phyloP scores from a whole-genome alignment of 2,113 vertebrate species.

The Psilopogon haemacephalus region DNA sequence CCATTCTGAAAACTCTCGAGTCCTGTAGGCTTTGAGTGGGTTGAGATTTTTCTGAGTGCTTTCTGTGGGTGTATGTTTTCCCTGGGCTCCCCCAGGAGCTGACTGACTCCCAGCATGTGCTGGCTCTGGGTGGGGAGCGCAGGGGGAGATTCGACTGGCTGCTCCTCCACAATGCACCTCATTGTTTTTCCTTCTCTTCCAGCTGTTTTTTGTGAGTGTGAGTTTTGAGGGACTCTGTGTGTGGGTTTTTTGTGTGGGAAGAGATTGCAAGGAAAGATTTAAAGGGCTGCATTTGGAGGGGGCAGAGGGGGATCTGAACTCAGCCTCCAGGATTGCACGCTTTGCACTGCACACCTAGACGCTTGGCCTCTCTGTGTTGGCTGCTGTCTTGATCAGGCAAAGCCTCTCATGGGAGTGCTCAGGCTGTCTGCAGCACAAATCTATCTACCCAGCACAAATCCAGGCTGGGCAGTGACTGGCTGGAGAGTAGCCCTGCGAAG shows the following conservation, averaged over 20 bases:
- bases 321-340: background rate
- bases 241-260: background rate
- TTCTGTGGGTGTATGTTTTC: conserved; percentile 5
- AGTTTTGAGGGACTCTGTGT: background rate
- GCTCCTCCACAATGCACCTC: conserved; percentile 43
- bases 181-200: conserved; percentile 37
- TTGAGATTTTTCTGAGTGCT: background rate
- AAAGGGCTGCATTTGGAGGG: background rate
- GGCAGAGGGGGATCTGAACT: conserved; percentile 20
- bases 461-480: too few relatives aligned
- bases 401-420: conserved; percentile 16
- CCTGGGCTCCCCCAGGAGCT: background rate
- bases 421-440: conserved; percentile 1
- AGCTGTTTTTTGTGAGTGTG: conserved; percentile 36
- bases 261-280: background rate
- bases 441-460: too few relatives aligned
- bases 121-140: background rate
- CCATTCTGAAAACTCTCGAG: background rate
- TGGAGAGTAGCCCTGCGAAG: too few relatives aligned
- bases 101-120: conserved; percentile 33
- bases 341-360: conserved; percentile 25
- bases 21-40: background rate
- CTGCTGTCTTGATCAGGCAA: background rate
- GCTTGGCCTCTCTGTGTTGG: conserved; percentile 33
- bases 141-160: conserved; percentile 3